Evolutionary conservation across 2,797 vertebrate species (phyloP).

Genomic region (Enteromius thamalakanensis): DNA sequence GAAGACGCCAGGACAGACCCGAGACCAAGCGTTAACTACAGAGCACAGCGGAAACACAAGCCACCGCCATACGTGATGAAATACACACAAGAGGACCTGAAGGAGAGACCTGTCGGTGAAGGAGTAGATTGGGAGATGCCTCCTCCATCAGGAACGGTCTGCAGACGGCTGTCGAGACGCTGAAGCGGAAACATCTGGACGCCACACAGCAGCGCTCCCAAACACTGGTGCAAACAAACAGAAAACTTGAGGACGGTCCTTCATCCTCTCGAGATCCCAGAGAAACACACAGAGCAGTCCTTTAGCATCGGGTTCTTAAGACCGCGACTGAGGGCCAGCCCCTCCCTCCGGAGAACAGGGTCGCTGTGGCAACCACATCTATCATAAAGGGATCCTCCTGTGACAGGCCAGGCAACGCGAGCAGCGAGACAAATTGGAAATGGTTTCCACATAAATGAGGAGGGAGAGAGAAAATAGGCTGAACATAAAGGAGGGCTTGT

Average conservation of each 20-base stretch:
- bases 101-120: neutral
- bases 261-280: conserved; percentile 66
- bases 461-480: conserved; percentile 28
- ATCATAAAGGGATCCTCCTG: conserved; percentile 80
- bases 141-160: neutral
- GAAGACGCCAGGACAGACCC: neutral
- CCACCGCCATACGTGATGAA: neutral
- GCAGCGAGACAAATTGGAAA: conserved; percentile 68
- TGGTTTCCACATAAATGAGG: conserved; percentile 52
- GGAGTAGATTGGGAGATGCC: neutral
- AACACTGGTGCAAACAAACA: conserved; percentile 5
- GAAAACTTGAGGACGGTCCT: conserved; percentile 14
- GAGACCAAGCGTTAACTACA: neutral
- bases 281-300: conserved; percentile 58
- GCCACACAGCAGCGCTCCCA: conserved; percentile 70
- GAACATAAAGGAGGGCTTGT: conserved; percentile 76
- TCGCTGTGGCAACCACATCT: conserved; percentile 84
- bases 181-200: conserved; percentile 80
- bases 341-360: conserved; percentile 77
- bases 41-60: neutral
- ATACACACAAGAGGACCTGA: neutral
- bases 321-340: conserved; percentile 50
- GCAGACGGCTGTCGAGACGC: neutral
- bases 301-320: conserved; percentile 80
- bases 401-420: conserved; percentile 68